Evolutionary conservation across 1,140 invertebrate genomes (phyloP).

Genomic region (Bombus polaris): DNA sequence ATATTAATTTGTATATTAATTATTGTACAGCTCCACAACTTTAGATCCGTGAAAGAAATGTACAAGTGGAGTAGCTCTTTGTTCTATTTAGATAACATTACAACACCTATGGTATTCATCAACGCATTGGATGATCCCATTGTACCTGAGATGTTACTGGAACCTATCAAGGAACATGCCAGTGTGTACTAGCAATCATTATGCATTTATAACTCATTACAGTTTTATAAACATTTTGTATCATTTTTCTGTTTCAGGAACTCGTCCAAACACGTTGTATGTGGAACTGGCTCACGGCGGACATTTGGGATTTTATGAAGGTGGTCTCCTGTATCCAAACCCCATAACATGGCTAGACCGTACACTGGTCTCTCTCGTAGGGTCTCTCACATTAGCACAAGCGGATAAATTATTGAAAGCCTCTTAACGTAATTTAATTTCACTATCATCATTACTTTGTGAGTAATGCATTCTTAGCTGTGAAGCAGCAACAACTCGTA

Average conservation of each 20-base stretch:
- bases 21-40: constrained; percentile 85
- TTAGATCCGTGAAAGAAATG: constrained; percentile 89
- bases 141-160: constrained; percentile 89
- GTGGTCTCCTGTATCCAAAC: constrained; percentile 91
- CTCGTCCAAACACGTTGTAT: constrained; percentile 87
- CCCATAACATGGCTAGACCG: constrained; percentile 95
- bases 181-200: constrained; percentile 83
- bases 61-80: constrained; percentile 92
- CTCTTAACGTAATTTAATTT: constrained; percentile 68
- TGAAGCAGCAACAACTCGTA: constrained; percentile 19
- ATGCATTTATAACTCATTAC: not conserved
- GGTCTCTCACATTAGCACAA: constrained; percentile 86
- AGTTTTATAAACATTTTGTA: not conserved
- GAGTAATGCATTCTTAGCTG: constrained; percentile 26
- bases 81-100: constrained; percentile 89
- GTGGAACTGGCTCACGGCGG: constrained; percentile 94
- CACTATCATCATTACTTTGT: constrained; percentile 31
- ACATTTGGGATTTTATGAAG: constrained; percentile 96
- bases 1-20: constrained; percentile 24
- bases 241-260: constrained; percentile 83
- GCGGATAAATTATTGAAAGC: constrained; percentile 79
- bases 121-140: constrained; percentile 95
- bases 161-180: constrained; percentile 89
- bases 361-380: constrained; percentile 89
- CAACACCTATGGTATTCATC: constrained; percentile 93